These are phyloP conservation scores for Lasioglossum vierecki DNA, from an alignment of 2,888 invertebrate species.

Conservation along the genomic window DNA sequence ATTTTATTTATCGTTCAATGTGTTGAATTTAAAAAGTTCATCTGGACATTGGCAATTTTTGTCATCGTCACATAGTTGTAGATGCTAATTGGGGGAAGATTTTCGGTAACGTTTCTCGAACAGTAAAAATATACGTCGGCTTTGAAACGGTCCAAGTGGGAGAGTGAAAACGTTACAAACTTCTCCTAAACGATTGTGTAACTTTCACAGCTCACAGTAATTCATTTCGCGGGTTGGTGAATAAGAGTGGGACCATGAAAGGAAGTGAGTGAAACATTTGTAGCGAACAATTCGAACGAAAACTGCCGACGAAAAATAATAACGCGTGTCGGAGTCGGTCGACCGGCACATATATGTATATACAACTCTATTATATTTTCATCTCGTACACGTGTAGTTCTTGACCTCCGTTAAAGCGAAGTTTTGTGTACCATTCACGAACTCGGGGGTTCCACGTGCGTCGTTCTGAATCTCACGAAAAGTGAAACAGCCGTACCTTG, in stretches of 20 bases:
- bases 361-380: neutral
- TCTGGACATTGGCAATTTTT: neutral
- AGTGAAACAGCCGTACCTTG: neutral
- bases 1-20: too few species aligned
- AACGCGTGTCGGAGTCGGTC: neutral
- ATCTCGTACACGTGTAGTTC: slow-evolving; percentile 1
- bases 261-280: neutral
- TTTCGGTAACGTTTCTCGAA: neutral
- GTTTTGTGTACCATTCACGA: slow-evolving; percentile 11
- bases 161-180: neutral
- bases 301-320: neutral
- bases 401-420: slow-evolving; percentile 14
- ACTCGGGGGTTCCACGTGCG: neutral
- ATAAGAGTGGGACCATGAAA: neutral
- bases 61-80: neutral
- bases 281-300: neutral
- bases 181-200: neutral
- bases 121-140: neutral
- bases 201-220: neutral
- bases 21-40: neutral
- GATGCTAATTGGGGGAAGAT: neutral
- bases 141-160: neutral
- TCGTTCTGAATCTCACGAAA: neutral
- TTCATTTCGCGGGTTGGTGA: neutral
- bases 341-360: neutral